phyloP scores from a whole-genome alignment of 2,888 invertebrate genomes.

The Heliconius ethilla region DNA sequence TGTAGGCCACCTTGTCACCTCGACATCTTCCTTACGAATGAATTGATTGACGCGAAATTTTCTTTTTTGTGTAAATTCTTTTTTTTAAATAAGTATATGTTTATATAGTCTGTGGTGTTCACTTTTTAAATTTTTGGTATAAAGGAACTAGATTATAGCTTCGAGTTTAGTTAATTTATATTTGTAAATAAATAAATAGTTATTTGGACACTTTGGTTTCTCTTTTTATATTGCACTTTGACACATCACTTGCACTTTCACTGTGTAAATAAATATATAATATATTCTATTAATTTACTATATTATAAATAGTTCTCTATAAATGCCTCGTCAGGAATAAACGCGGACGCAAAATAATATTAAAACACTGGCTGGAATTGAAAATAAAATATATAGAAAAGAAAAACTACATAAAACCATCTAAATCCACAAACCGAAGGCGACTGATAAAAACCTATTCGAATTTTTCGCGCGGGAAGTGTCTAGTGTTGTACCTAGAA shows the following conservation, averaged over 20 bases:
- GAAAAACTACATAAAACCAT: slow-evolving; percentile 43
- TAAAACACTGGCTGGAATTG: slow-evolving; percentile 16
- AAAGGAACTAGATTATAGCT: background rate
- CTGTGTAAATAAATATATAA: slow-evolving; percentile 17
- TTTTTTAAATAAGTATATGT: slow-evolving; percentile 5
- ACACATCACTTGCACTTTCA: slow-evolving; percentile 26
- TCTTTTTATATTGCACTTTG: slow-evolving; percentile 45
- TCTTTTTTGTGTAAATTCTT: slow-evolving; percentile 6
- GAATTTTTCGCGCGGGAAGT: slow-evolving; percentile 82
- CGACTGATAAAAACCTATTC: slow-evolving; percentile 80
- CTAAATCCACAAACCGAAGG: slow-evolving; percentile 58
- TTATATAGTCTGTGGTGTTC: background rate
- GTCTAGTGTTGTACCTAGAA: slow-evolving; percentile 64
- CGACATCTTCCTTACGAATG: slow-evolving; percentile 66
- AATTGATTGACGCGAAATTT: background rate
- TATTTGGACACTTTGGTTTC: slow-evolving; percentile 68
- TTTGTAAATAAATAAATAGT: slow-evolving; percentile 34
- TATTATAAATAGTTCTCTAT: slow-evolving; percentile 8
- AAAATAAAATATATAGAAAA: slow-evolving; percentile 41
- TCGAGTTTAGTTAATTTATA: slow-evolving; percentile 26
- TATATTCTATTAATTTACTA: background rate
- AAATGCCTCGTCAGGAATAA: slow-evolving; percentile 1
- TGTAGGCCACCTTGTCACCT: slow-evolving; percentile 85
- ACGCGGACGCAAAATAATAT: slow-evolving; percentile 7
- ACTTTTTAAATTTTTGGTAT: slow-evolving; percentile 30